Conservation (phyloP, 1,140 invertebrate genomes). For the Bombus confusus region DNA sequence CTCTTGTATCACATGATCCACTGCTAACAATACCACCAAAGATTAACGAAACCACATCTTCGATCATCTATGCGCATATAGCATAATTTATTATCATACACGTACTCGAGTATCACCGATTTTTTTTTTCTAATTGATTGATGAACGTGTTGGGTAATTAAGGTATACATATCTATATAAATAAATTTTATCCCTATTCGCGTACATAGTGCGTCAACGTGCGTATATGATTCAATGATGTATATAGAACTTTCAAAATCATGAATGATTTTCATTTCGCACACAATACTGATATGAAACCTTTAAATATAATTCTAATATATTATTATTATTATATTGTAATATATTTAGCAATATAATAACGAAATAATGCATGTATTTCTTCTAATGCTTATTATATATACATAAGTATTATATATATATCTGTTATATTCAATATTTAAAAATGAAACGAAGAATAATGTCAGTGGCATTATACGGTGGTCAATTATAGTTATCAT, state of each 20-base stretch:
- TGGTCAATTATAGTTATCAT: neutral
- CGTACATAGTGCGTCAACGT: neutral
- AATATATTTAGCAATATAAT: neutral
- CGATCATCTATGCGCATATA: neutral
- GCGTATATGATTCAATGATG: neutral
- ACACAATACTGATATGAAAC: neutral
- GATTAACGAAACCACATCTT: constrained; percentile 15
- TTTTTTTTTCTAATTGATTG: neutral
- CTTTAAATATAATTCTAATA: neutral
- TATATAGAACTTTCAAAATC: neutral
- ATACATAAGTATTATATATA: neutral
- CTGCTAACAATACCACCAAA: neutral
- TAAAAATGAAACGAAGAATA: neutral
- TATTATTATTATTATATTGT: neutral
- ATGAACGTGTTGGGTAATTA: neutral
- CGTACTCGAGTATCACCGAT: neutral
- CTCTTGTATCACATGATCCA: neutral
- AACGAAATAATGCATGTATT: neutral
- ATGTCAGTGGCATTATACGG: neutral
- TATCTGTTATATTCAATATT: neutral
- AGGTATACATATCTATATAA: neutral
- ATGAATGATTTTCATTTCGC: neutral
- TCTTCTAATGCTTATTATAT: neutral
- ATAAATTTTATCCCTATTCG: neutral
- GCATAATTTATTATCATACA: neutral